These are phyloP conservation scores for Acronicta leporina DNA, from an alignment of 2,888 invertebrate genomes.

Conservation along the genomic window DNA sequence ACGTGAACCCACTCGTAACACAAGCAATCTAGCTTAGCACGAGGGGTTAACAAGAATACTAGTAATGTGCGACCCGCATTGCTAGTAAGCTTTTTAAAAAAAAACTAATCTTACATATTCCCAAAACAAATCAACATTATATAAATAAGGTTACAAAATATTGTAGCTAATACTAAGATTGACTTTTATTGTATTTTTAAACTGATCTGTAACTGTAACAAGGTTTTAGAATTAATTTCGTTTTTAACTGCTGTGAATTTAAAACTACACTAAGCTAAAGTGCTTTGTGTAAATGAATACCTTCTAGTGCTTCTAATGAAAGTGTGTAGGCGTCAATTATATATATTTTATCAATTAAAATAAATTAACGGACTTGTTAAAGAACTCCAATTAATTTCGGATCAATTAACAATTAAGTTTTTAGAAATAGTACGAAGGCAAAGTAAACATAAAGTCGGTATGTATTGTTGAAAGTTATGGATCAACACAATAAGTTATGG, in stretches of 20 bases:
- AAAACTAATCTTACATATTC: too few species aligned
- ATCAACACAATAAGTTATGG: slow-evolving; percentile 11
- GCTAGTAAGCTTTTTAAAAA: too few species aligned
- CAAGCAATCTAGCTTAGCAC: too few species aligned
- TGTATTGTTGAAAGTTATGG: slow-evolving; percentile 10
- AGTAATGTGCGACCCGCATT: too few species aligned
- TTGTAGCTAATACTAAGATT: too few species aligned
- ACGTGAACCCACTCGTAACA: too few species aligned
- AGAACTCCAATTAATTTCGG: slow-evolving; percentile 34
- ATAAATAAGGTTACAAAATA: too few species aligned
- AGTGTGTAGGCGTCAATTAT: background rate
- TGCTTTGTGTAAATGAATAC: background rate
- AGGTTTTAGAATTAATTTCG: too few species aligned
- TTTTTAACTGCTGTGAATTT: background rate
- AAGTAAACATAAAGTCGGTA: slow-evolving; percentile 2
- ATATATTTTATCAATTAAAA: slow-evolving; percentile 6
- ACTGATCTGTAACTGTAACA: too few species aligned
- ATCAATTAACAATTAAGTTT: slow-evolving; percentile 13
- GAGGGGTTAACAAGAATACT: too few species aligned
- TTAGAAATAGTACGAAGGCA: slow-evolving; percentile 1
- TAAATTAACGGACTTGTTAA: slow-evolving; percentile 29
- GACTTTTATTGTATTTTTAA: too few species aligned
- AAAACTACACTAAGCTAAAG: background rate
- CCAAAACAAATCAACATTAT: too few species aligned
- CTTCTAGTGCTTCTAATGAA: background rate